phyloP scores from a whole-genome alignment of 2,797 vertebrate genomes.

The Lophotriccus pileatus region DNA sequence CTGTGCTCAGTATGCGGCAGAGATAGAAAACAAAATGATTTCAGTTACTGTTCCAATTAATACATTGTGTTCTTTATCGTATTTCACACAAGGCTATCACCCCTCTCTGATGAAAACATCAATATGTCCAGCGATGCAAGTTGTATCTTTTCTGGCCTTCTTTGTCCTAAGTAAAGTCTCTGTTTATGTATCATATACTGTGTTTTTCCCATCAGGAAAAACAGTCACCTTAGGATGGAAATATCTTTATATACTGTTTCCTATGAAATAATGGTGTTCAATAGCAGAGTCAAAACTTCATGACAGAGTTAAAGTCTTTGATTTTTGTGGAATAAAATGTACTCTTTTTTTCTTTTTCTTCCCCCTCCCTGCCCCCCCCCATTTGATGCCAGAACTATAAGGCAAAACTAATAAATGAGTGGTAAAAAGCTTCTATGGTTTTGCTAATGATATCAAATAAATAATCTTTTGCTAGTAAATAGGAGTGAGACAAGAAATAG shows the following conservation, averaged over 20 bases:
- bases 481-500: background rate
- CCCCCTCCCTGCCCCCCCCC: too few relatives aligned
- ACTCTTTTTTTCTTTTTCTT: too few relatives aligned
- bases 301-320: background rate
- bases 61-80: background rate
- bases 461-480: background rate
- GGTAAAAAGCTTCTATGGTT: background rate
- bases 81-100: background rate
- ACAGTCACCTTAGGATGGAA: background rate
- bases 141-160: background rate
- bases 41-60: constrained; percentile 60
- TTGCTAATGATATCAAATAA: background rate
- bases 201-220: background rate
- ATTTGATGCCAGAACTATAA: background rate
- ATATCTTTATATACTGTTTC: background rate
- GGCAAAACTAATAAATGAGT: background rate
- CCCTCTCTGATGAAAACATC: background rate
- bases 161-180: background rate
- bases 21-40: constrained; percentile 42
- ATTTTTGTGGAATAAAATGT: background rate
- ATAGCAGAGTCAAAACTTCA: background rate
- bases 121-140: background rate
- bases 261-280: background rate
- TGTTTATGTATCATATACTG: background rate
- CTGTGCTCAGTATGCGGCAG: constrained; percentile 21